Evolutionary conservation across 2,113 vertebrate genomes (phyloP).

Genomic region (Chloebia gouldiae): DNA sequence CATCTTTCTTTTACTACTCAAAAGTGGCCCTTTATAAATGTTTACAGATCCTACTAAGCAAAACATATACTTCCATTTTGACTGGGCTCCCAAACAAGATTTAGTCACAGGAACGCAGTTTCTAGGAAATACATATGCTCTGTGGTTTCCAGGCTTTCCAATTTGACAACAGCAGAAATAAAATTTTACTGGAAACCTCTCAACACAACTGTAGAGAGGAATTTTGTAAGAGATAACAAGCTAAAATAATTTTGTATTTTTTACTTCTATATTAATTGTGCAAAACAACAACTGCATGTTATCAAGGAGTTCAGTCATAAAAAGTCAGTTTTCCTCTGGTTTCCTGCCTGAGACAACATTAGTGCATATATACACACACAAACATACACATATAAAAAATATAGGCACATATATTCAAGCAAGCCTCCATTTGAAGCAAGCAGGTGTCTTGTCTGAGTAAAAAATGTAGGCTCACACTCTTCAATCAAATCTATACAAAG

Average conservation of each 20-base stretch:
- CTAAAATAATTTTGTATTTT: neutral
- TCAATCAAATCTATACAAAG: neutral
- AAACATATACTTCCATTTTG: neutral
- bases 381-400: neutral
- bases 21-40: neutral
- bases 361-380: neutral
- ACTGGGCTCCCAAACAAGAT: neutral
- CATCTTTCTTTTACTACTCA: neutral
- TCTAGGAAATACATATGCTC: neutral
- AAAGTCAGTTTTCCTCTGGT: neutral
- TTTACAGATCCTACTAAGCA: neutral
- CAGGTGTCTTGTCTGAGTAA: neutral
- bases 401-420: fast-evolving
- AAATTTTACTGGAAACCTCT: neutral
- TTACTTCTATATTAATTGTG: neutral
- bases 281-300: neutral
- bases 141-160: neutral
- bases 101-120: neutral
- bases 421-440: neutral
- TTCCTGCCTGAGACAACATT: neutral
- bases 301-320: neutral
- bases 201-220: neutral
- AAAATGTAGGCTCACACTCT: neutral
- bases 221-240: neutral
- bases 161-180: neutral